Evolutionary conservation across 2,113 vertebrate genomes (phyloP).

Genomic region (Menidia beryllina): DNA sequence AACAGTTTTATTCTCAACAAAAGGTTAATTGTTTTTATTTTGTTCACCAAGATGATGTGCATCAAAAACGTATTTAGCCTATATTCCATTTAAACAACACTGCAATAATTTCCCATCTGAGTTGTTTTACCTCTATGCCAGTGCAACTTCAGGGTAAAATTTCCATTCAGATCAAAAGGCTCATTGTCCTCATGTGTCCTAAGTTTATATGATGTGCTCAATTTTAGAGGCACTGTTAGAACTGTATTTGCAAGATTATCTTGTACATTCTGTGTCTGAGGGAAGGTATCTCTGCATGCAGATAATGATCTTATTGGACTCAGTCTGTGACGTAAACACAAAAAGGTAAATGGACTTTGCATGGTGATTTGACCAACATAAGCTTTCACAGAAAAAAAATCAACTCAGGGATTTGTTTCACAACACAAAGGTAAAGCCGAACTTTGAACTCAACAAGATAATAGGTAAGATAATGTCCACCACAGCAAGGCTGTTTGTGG

Average conservation of each 20-base stretch:
- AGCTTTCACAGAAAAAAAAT: background rate
- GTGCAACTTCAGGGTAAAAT: too few relatives aligned
- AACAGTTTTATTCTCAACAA: background rate
- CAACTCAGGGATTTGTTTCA: slow-evolving; percentile 19
- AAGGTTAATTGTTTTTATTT: background rate
- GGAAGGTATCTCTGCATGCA: slow-evolving; percentile 12
- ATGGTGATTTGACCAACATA: background rate
- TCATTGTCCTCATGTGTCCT: background rate
- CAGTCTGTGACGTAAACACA: background rate
- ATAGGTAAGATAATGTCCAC: background rate
- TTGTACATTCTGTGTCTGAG: background rate
- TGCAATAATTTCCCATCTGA: background rate
- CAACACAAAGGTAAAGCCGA: slow-evolving; percentile 21
- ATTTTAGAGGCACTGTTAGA: slow-evolving; percentile 2
- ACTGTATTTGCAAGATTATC: background rate
- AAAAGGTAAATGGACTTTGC: slow-evolving; percentile 6
- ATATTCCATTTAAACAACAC: background rate
- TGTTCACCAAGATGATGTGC: background rate
- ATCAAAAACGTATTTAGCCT: background rate
- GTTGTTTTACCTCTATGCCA: background rate
- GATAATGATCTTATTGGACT: background rate
- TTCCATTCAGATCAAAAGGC: slow-evolving; percentile 12
- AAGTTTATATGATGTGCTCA: background rate
- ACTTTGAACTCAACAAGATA: slow-evolving; percentile 52
- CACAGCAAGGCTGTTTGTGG: background rate